Base-by-base conservation (phyloP, 2,113 vertebrate genomes). In the Panthera uncia region DNA sequence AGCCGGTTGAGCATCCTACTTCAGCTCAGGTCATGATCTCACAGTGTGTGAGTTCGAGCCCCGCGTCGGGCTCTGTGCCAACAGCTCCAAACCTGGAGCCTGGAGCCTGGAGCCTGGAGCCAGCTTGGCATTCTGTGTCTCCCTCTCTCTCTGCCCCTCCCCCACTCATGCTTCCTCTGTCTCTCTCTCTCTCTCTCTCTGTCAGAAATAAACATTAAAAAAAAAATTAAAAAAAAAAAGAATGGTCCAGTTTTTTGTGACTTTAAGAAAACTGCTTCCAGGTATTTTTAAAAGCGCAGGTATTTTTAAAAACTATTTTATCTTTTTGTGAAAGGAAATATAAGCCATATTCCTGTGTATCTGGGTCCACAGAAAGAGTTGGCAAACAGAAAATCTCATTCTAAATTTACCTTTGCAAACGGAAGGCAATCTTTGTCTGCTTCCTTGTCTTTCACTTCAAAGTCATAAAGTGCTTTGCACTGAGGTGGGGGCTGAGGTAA, bases 401-500 rank as follows among this genome's bases (percentile, higher is more conserved):
- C 92, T 33, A 33, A 93, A 27, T 97, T 99, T 98, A 99, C 99
- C 99, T 99, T 99, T 96, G 99, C 99, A 98, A 99, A 99, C 0
- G 99, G 99, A 83, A 99, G 99, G 98, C 99, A 99, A 98, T 99
- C 99, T 98, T 99, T 99, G 99, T 99, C 99, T 0, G 99, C 99
- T 99, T 99, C 99, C 98, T 99, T 99, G 98, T 99, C 99, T 99
- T 99, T 99, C 61, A 99, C 99, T 99, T 99, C 99, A 96, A 99
- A 99, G 99, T 99, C 99, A 95, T 99, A 99, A 97, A 99, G 99
- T 96, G 99, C 99, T 98, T 99, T 99, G 99, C 99, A 99, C 99
- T 99, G 99, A 95, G 99, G 99, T 0, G 99, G 99, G 16, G 99
- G 99, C 93, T 99, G 99, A 98, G 99, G 99, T 98, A 99, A 99